Conservation (phyloP, 2,797 vertebrate genomes). For the Myiothlypis chrysogaster region DNA sequence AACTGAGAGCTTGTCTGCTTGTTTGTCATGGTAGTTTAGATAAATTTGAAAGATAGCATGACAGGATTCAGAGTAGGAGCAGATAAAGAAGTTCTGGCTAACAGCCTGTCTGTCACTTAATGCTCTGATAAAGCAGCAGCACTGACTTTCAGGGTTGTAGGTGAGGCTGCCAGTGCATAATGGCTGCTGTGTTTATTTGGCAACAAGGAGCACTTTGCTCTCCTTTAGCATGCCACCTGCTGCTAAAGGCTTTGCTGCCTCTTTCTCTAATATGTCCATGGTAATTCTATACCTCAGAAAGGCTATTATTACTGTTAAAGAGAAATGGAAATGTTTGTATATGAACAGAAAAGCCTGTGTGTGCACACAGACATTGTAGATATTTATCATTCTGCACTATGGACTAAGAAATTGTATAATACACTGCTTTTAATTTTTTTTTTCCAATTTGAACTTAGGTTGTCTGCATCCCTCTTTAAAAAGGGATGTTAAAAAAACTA, state of each 20-base stretch:
- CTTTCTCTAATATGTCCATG: not conserved
- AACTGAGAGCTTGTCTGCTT: conserved; percentile 13
- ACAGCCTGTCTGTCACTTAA: not conserved
- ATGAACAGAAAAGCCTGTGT: not conserved
- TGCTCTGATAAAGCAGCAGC: not conserved
- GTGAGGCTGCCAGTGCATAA: conserved; percentile 28
- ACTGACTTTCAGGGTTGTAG: not conserved
- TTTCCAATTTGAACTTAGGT: not conserved
- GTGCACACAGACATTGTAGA: not conserved
- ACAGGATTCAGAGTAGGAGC: not conserved
- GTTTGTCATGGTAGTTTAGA: conserved; percentile 37
- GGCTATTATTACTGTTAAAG: not conserved
- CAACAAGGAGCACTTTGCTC: not conserved
- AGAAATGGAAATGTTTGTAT: not conserved
- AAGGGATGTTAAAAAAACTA: not conserved
- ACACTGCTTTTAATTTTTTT: not conserved
- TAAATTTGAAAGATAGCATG: conserved; percentile 41
- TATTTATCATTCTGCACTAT: not conserved
- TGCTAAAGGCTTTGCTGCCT: not conserved
- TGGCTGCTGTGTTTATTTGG: conserved; percentile 33
- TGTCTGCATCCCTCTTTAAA: not conserved
- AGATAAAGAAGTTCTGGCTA: conserved; percentile 38
- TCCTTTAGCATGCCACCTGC: not conserved
- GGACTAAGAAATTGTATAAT: not conserved
- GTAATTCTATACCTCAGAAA: not conserved